Evolutionary conservation across 2,888 invertebrate species (phyloP), one percentile per base, ranked within the genome.

Genomic region (Muscina levida): DNA sequence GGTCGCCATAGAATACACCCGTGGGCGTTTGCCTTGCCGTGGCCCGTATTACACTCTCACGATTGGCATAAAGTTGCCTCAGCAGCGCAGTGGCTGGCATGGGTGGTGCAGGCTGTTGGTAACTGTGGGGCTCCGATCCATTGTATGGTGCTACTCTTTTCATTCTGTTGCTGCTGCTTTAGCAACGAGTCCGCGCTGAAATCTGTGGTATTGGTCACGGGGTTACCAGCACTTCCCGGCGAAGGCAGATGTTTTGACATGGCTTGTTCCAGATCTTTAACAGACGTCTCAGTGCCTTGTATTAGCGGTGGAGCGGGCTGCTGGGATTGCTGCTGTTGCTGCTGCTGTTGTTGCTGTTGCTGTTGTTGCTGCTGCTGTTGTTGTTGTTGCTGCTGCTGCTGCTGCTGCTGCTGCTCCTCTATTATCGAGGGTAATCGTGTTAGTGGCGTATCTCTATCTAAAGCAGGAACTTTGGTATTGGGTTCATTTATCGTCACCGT

Each of bases 1-100:
- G 93, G 83, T 90, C 89, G 11, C 89, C 89, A 72, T 90, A 91
- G 79, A 89, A 90, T 1, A 88, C 88, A 19, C 90, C 88, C 4
- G 89, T 88, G 37, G 91, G 89, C 53, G 91, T 88, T 84, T 91
- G 90, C 2, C 91, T 85, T 0, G 91, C 96, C 85, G 97, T 97
- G 37, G 97, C 97, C 39, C 98, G 93, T 84, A 98, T 98, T 13
- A 98, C 98, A 87, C 97, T 97, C 90, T 98, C 98, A 56, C 98
- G 93, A 87, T 97, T 98, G 15, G 97, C 97, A 89, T 98, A 98
- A 1, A 98, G 92, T 88, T 97, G 97, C 26, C 98, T 92, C 8
- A 98, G 91, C 19, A 98, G 92, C 0, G 97, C 97, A 0, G 98
- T 96, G 0, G 98, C 97, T 0, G 98, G 97, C 82, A 97, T 93